phyloP scores from a whole-genome alignment of 2,888 invertebrate species.

The Dorcus parallelipipedus region DNA sequence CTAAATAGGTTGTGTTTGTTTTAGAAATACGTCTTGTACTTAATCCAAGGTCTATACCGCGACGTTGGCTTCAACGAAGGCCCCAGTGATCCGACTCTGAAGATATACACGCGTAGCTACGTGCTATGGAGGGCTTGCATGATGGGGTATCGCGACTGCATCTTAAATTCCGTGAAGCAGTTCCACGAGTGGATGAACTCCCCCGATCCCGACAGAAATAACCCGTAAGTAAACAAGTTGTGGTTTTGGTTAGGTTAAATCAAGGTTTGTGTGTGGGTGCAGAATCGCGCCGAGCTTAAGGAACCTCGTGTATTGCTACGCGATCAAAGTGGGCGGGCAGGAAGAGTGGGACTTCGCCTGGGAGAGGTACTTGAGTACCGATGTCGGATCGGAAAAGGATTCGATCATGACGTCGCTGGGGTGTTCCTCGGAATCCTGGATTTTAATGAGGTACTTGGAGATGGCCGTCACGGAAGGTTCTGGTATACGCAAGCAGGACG shows the following conservation, averaged over 20 bases:
- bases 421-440: slow-evolving; percentile 79
- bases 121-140: slow-evolving; percentile 72
- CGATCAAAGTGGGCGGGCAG: slow-evolving; percentile 76
- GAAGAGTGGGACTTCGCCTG: slow-evolving; percentile 89
- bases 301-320: slow-evolving; percentile 82
- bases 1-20: slow-evolving; percentile 22
- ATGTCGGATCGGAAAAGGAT: slow-evolving; percentile 79
- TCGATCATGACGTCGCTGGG: slow-evolving; percentile 73
- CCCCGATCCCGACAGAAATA: slow-evolving; percentile 68
- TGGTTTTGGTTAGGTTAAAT: not conserved
- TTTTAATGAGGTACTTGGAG: slow-evolving; percentile 74
- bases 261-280: slow-evolving; percentile 21
- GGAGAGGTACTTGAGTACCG: slow-evolving; percentile 70
- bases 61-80: slow-evolving; percentile 68
- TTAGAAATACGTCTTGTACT: slow-evolving; percentile 65
- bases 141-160: slow-evolving; percentile 70
- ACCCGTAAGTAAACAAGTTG: slow-evolving; percentile 60
- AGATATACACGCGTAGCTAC: slow-evolving; percentile 68
- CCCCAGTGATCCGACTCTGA: slow-evolving; percentile 62
- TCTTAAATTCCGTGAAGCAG: slow-evolving; percentile 67
- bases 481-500: slow-evolving; percentile 81
- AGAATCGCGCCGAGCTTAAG: slow-evolving; percentile 84
- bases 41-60: slow-evolving; percentile 64
- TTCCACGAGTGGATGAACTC: slow-evolving; percentile 74
- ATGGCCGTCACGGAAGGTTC: slow-evolving; percentile 69